A percentile compares a stretch with the other conserved stretches of the same genome.
Evolutionary conservation across 2,888 invertebrate species (phyloP).

Genomic region (Exephanes ischioxanthus): DNA sequence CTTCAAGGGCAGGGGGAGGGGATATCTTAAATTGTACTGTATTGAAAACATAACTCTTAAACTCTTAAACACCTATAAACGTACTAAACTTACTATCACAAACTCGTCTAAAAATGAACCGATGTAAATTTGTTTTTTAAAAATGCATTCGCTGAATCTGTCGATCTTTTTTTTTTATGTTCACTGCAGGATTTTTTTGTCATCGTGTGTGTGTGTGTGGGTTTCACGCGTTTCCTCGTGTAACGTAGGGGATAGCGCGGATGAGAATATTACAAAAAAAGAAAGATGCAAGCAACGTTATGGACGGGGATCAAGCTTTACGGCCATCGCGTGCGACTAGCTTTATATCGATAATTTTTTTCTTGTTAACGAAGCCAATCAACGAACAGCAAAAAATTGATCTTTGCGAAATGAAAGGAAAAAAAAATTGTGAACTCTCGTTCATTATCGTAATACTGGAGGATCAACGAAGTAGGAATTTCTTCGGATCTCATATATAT

Average conservation of each 20-base stretch:
- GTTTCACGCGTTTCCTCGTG: slow-evolving; percentile 1
- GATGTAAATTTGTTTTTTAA: slow-evolving; percentile 50
- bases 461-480: slow-evolving; percentile 29
- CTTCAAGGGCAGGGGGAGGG: slow-evolving; percentile 14
- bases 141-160: slow-evolving; percentile 56
- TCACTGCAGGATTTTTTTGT: slow-evolving; percentile 16
- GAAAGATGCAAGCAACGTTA: slow-evolving; percentile 10
- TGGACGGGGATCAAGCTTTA: slow-evolving; percentile 40
- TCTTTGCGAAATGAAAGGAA: slow-evolving; percentile 15
- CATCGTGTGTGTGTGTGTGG: slow-evolving; percentile 9
- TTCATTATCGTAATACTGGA: slow-evolving; percentile 45
- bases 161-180: slow-evolving; percentile 38
- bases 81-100: slow-evolving; percentile 74
- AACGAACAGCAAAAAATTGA: slow-evolving; percentile 9
- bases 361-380: slow-evolving; percentile 25
- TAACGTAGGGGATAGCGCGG: not conserved
- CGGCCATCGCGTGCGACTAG: slow-evolving; percentile 38
- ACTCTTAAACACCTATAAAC: slow-evolving; percentile 61
- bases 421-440: slow-evolving; percentile 26
- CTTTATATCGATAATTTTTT: slow-evolving; percentile 11
- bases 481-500: slow-evolving; percentile 4
- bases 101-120: slow-evolving; percentile 69
- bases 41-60: slow-evolving; percentile 62
- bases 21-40: slow-evolving; percentile 59
- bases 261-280: slow-evolving; percentile 24